These are phyloP conservation scores for Bovichtus diacanthus DNA, from an alignment of 2,797 vertebrate genomes.

Conservation along the genomic window DNA sequence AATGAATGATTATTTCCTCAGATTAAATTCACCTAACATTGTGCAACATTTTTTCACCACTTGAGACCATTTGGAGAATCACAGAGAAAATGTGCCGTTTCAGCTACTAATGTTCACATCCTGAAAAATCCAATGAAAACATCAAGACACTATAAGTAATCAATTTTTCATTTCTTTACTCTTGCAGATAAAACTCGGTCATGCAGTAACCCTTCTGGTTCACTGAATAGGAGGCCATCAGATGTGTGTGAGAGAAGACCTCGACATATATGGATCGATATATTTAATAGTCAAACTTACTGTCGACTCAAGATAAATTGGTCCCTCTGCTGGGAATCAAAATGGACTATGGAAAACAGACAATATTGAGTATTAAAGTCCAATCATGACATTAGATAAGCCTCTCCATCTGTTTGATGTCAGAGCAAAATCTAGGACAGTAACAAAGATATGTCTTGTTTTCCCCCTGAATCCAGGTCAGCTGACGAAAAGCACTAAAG, in stretches of 20 bases:
- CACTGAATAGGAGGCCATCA: slow-evolving; percentile 3
- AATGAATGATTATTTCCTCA: neutral
- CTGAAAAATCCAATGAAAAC: slow-evolving; percentile 13
- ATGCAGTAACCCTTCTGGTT: slow-evolving; percentile 6
- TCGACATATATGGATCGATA: neutral
- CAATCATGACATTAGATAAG: neutral
- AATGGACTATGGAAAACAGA: neutral
- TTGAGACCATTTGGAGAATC: neutral
- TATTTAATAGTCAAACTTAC: slow-evolving; percentile 18
- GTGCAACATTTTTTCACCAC: neutral
- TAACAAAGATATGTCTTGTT: slow-evolving; percentile 10
- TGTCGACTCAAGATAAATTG: slow-evolving; percentile 8
- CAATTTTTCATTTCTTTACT: slow-evolving; percentile 27
- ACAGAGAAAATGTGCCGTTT: neutral
- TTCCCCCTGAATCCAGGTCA: slow-evolving; percentile 42
- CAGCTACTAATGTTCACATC: neutral
- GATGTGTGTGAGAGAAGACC: neutral
- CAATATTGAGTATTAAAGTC: slow-evolving; percentile 3
- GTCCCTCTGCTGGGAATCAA: neutral
- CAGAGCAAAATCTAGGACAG: slow-evolving; percentile 29
- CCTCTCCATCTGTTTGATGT: slow-evolving; percentile 28
- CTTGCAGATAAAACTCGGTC: slow-evolving; percentile 12
- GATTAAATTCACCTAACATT: neutral
- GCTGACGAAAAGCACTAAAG: slow-evolving; percentile 4
- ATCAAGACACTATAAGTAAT: slow-evolving; percentile 20